Evolutionary conservation across 2,888 invertebrate species (phyloP), one percentile per base, ranked within the genome.

Genomic region (Scrobipalpa atriplicella): DNA sequence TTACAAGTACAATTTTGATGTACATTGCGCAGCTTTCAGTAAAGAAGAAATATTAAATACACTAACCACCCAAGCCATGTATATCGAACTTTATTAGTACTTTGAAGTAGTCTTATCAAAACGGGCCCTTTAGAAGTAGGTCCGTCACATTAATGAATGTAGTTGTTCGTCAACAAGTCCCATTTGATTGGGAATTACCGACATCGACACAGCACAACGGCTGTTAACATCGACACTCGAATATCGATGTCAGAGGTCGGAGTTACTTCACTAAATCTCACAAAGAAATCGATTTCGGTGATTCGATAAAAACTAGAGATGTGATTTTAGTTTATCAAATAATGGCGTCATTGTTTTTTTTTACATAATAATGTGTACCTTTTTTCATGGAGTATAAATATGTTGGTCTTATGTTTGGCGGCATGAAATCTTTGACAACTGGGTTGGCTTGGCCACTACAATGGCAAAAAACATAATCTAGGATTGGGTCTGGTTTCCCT

Each of bases 181-280:
- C 38, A 36, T 38, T 38, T 29, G 16, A 58, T 58, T 58, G 38
- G 58, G 38, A 36, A 58, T 38, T 16, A 38, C 36, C 11, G 38
- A 38, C 38, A 58, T 58, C 36, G 54, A 16, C 1, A 58, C 29
- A 38, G 16, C 38, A 36, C 16, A n/a, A 38, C 16, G 13, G 29
- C 18, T 58, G 58, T 58, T 58, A 38, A 58, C 58, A 38, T 38
- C 38, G 58, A 58, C 38, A 58, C 38, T 58, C 38, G 38, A n/a
- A 58, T 58, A 38, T 58, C 29, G 16, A 29, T 38, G 58, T 58
- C 58, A 58, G 29, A 38, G 58, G 29, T 58, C 58, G 29, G 38
- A 36, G 58, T 58, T 38, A 16, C 8, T 58, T 58, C 58, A 58
- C 38, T 58, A 58, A 58, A 58, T 58, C 58, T 58, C 3, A 9